A percentile compares a stretch with the other conserved stretches of the same genome.
Conservation (phyloP, 1,140 invertebrate species). For the Lepeophtheirus salmonis region DNA sequence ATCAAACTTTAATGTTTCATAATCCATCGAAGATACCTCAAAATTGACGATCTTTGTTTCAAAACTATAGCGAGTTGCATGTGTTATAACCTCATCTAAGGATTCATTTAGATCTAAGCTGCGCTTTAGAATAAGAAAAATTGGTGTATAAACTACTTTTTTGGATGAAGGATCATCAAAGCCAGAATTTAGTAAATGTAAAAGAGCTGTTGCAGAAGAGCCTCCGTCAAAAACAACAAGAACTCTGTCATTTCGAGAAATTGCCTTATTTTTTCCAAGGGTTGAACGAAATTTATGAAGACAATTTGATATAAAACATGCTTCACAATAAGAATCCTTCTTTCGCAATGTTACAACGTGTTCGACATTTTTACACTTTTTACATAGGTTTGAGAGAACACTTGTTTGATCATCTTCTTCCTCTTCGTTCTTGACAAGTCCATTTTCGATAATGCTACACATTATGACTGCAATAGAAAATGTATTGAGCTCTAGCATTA, state of each 20-base stretch:
- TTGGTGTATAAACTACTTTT: neutral
- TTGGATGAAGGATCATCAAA: neutral
- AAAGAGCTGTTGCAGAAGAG: neutral
- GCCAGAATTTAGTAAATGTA: neutral
- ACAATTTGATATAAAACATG: slow-evolving; percentile 1
- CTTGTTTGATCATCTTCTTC: neutral
- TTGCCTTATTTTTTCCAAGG: slow-evolving; percentile 2
- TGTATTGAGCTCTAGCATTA: too few species aligned
- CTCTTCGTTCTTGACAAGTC: neutral
- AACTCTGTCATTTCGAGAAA: neutral
- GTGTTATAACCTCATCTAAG: neutral
- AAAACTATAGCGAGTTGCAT: neutral
- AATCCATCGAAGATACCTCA: neutral
- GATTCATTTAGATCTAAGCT: neutral
- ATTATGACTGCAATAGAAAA: neutral
- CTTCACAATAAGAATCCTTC: slow-evolving; percentile 1
- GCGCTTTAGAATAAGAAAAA: neutral
- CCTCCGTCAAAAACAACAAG: neutral
- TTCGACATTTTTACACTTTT: neutral
- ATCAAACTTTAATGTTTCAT: neutral
- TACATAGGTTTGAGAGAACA: neutral
- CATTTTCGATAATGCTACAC: slow-evolving; percentile 5
- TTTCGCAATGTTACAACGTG: neutral
- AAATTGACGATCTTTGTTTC: neutral
- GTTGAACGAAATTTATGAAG: slow-evolving; percentile 6